These are phyloP conservation scores for Drosophila santomea DNA, from an alignment of 1,140 invertebrate species.

Conservation along the genomic window DNA sequence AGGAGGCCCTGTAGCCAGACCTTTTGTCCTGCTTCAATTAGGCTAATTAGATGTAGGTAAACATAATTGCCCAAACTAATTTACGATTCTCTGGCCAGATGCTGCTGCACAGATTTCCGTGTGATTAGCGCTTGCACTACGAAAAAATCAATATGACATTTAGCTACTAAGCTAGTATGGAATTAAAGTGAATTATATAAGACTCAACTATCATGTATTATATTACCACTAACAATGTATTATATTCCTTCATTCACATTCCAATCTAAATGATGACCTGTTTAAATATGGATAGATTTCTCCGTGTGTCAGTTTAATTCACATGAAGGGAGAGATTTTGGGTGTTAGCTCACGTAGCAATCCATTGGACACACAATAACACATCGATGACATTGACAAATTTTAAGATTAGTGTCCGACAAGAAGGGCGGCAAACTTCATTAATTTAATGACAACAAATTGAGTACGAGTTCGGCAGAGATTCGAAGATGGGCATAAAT, in stretches of 20 bases:
- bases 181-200: no score
- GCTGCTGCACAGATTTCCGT: conserved; percentile 6
- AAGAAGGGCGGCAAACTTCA: conserved; percentile 50
- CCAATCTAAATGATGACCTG: no score
- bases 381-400: conserved; percentile 55
- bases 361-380: conserved; percentile 36
- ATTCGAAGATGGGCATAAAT: conserved; percentile 34
- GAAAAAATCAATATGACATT: not conserved
- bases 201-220: no score
- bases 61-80: conserved; percentile 71
- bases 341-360: conserved; percentile 30
- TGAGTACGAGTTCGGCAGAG: conserved; percentile 36
- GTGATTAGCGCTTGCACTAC: conserved; percentile 24
- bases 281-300: conserved; percentile 1
- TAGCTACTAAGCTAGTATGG: no score
- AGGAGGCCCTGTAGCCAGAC: conserved; percentile 27
- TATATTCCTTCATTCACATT: no score
- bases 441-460: conserved; percentile 76
- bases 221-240: no score
- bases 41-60: conserved; percentile 77
- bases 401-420: conserved; percentile 62
- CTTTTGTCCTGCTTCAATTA: conserved; percentile 76
- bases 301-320: conserved; percentile 27
- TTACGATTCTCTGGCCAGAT: conserved; percentile 51
- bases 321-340: not conserved